These are phyloP conservation scores for Eledona agricola DNA, from an alignment of 2,888 invertebrate genomes.

Conservation along the genomic window DNA sequence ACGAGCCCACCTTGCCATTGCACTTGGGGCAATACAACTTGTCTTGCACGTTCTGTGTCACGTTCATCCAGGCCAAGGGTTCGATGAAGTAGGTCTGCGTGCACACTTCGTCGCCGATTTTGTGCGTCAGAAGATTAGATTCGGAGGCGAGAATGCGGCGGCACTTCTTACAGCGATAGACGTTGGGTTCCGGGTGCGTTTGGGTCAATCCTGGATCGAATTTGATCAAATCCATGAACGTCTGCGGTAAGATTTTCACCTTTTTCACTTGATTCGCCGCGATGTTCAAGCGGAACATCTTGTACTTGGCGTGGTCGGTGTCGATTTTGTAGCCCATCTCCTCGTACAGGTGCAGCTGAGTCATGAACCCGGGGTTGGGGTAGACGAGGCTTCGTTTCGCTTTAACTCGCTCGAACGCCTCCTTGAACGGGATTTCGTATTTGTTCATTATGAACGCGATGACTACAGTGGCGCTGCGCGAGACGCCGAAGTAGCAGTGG, in stretches of 20 bases:
- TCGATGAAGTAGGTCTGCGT: slow-evolving; percentile 85
- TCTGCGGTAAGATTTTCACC: slow-evolving; percentile 84
- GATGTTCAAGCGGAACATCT: slow-evolving; percentile 77
- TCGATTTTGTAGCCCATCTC: slow-evolving; percentile 81
- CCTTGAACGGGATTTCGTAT: slow-evolving; percentile 74
- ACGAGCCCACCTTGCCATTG: slow-evolving; percentile 84
- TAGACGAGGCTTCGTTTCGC: slow-evolving; percentile 75
- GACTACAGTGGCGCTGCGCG: slow-evolving; percentile 87
- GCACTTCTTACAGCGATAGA: slow-evolving; percentile 85
- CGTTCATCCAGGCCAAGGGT: slow-evolving; percentile 90
- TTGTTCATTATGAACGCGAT: slow-evolving; percentile 90
- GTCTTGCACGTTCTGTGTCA: slow-evolving; percentile 75
- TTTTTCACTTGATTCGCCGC: slow-evolving; percentile 84
- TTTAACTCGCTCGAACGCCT: slow-evolving; percentile 76
- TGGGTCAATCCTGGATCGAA: slow-evolving; percentile 80
- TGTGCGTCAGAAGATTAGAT: slow-evolving; percentile 80
- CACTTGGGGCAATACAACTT: slow-evolving; percentile 90
- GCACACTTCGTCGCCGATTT: slow-evolving; percentile 66
- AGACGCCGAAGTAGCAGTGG: slow-evolving; percentile 93
- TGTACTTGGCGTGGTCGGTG: slow-evolving; percentile 74
- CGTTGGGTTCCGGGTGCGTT: slow-evolving; percentile 78
- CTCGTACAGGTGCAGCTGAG: slow-evolving; percentile 80
- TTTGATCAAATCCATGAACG: slow-evolving; percentile 79
- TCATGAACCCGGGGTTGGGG: slow-evolving; percentile 83
- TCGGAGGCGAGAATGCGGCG: slow-evolving; percentile 82